These are phyloP conservation scores for Beroe forskalii DNA, from an alignment of 37 sponge, comb jelly and placozoan species.

Conservation along the genomic window DNA sequence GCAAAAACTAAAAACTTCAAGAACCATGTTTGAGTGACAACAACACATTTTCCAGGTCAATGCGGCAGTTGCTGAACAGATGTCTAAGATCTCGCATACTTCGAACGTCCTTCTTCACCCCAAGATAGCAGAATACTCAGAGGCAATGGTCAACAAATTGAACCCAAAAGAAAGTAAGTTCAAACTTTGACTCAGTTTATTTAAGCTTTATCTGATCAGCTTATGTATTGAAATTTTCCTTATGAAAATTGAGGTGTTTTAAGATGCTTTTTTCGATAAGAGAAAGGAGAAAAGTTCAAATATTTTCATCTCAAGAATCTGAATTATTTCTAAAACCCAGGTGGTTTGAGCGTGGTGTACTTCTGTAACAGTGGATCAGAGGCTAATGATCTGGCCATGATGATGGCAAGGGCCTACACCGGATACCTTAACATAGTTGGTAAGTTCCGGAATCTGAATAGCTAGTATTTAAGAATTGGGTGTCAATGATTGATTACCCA, in stretches of 20 bases:
- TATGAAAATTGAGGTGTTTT: too few species aligned
- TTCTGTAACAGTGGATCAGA: slow-evolving; percentile 95
- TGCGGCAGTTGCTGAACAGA: slow-evolving; percentile 68
- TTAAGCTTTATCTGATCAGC: neutral
- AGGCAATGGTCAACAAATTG: slow-evolving; percentile 78
- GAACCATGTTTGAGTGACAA: too few species aligned
- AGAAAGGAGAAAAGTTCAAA: too few species aligned
- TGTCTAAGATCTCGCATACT: slow-evolving; percentile 83
- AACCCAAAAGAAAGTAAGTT: slow-evolving; percentile 77
- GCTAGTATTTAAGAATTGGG: too few species aligned
- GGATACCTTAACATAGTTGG: slow-evolving; percentile 80
- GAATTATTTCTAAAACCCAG: too few species aligned
- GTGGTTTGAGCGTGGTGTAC: slow-evolving; percentile 73
- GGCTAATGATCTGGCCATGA: slow-evolving; percentile 93
- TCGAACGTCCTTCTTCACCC: slow-evolving; percentile 89
- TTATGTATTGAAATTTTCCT: too few species aligned
- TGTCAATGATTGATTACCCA: too few species aligned
- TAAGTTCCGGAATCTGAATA: slow-evolving; percentile 72
- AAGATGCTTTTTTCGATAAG: too few species aligned
- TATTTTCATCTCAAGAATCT: too few species aligned
- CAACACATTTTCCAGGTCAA: too few species aligned
- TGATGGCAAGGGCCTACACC: slow-evolving; percentile 88
- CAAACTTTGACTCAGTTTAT: neutral
- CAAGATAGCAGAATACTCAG: slow-evolving; percentile 75
- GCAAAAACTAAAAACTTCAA: too few species aligned